Evolutionary conservation across 2,113 vertebrate species (phyloP), one percentile per base, ranked within the genome.

Genomic region (Holacanthus passer): DNA sequence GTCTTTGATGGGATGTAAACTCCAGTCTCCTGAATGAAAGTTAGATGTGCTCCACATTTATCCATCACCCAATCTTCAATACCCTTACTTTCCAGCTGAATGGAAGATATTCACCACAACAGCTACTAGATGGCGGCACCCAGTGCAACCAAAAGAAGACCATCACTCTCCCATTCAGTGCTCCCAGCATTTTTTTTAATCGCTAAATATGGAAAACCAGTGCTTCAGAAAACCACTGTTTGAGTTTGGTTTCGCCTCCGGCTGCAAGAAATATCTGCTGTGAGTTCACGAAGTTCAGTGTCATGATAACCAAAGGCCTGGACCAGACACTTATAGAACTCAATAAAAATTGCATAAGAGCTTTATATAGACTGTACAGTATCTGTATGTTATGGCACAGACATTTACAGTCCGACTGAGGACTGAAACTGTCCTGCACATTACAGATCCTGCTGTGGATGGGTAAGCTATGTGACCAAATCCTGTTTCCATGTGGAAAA

Each of bases 101-200:
- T 58, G 27, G 17, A 19, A 58, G 16, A 58, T 17, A 58, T 32
- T 7, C 27, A 58, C 14, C 27, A 58, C 27, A 58, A 17, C 31
- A 31, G n/a, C n/a, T 24, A n/a, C 27, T 58, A 2, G 17, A 31
- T 58, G 55, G 7, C 3, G 27, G 37, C 45, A 73, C 60, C 47
- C 31, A 63, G 7, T 73, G 20, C 27, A 58, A 74, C 14, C 59
- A 64, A 67, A 80, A 32, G 1, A 53, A 68, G 53, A 60, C 41
- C 19, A 32, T 9, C 55, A 14, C 67, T 73, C 59, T 72, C 17
- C 24, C 16, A 29, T 53, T 72, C 31, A 62, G 31, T 60, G 65
- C 58, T 70, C 50, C 37, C 43, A 71, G 77, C 19, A 47, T 41
- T 32, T 72, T n/a, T 81, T 77, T 72, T 47, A 45, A 66, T 76